Base-by-base conservation (phyloP, 2,888 invertebrate species). In the Meliscaeva auricollis region DNA sequence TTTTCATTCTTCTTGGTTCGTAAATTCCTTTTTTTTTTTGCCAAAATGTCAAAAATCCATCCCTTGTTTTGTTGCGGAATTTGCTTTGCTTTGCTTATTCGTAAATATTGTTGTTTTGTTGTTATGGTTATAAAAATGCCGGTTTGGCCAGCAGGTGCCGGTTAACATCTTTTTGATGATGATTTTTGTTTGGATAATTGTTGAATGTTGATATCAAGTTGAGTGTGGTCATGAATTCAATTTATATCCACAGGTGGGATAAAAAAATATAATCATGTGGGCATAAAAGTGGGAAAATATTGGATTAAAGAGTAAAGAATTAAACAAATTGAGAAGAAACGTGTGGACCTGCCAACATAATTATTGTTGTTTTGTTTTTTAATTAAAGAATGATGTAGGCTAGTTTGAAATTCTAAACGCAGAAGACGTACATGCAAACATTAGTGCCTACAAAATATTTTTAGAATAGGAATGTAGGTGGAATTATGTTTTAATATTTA, bases 21-120 rank as follows among this genome's bases (percentile, higher is more conserved):
- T 87, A n/a, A n/a, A n/a, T n/a, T n/a, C 90, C 38, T 90, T 22
- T 88, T 90, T 60, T 90, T 89, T 87, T 89, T 88, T 54, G 3
- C 0, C 9, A 62, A 38, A 88, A 77, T 90, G 87, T 85, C 90
- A 74, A 89, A 26, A 30, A 38, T 9, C 26, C 48, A 54, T 41
- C 58, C 32, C 8, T 9, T 56, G 50, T 64, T 78, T 74, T 79
- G 6, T 17, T 15, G n/a, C 11, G 2, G 0, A 41, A 3, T 58
- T 66, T 80, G 68, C 26, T 77, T 85, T 81, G 60, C 11, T 54
- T 46, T 20, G 3, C 5, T 44, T 30, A 11, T 85, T 81, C 84
- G 84, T 84, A 84, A 84, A 84, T 84, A 84, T 84, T n/a, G n/a
- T n/a, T n/a, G n/a, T n/a, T 38, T 3, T 79, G 38, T 26, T 75